phyloP scores from a whole-genome alignment of 2,888 invertebrate genomes.

The Ichneumon xanthorius region DNA sequence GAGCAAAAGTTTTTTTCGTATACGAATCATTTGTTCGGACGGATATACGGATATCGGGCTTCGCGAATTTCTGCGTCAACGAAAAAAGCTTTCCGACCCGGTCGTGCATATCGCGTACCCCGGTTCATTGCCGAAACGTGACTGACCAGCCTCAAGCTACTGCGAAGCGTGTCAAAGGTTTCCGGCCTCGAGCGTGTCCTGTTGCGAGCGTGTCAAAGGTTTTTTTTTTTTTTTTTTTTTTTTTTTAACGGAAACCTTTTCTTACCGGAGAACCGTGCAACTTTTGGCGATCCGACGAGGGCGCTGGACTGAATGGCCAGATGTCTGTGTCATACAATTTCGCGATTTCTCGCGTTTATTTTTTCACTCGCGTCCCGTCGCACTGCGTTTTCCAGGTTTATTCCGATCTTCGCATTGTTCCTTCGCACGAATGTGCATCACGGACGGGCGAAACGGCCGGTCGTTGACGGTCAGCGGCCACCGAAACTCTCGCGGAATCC shows the following conservation, averaged over 20 bases:
- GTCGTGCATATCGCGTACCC: neutral
- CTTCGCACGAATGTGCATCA: slow-evolving; percentile 57
- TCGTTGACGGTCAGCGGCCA: slow-evolving; percentile 47
- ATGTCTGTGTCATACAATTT: neutral
- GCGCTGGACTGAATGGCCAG: slow-evolving; percentile 46
- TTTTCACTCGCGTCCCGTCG: slow-evolving; percentile 9
- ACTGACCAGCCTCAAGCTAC: neutral
- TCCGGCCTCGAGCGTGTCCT: neutral
- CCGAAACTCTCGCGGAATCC: slow-evolving; percentile 41
- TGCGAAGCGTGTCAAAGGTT: neutral
- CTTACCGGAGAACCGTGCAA: neutral
- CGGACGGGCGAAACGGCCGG: slow-evolving; percentile 47
- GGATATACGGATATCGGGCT: neutral
- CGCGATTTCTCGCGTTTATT: neutral
- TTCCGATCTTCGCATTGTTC: slow-evolving; percentile 58
- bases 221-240: neutral
- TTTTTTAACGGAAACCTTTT: neutral
- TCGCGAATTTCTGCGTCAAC: neutral
- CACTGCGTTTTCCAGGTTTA: slow-evolving; percentile 25
- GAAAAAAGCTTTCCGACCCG: neutral
- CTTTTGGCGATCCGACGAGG: slow-evolving; percentile 26
- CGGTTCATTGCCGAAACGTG: neutral
- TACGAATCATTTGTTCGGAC: slow-evolving; percentile 4
- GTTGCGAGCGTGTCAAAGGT: neutral
- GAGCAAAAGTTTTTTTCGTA: neutral